Base-by-base conservation (phyloP, 2,113 vertebrate genomes). In the Australoheros scitulus region DNA sequence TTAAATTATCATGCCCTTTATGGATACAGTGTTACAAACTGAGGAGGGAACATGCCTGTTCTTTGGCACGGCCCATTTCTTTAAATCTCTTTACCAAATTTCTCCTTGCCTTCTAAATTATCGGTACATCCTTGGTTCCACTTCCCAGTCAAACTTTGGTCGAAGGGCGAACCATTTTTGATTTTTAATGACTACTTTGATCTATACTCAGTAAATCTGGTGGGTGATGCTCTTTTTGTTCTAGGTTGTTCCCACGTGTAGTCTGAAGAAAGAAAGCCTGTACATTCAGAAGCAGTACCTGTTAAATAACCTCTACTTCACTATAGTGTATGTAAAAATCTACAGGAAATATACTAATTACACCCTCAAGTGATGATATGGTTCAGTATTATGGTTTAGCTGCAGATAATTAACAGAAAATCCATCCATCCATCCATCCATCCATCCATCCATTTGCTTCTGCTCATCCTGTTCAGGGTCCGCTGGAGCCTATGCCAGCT, bases 41-140 rank as follows among this genome's bases (percentile, higher is more conserved):
- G 17, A 72, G 2, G 3, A 20, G 1, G 29, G 57, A 2, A 13
- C 2, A 18, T 5, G 43, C 24, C 8, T 47, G 11, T 29, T 70
- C 1, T 70, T 11, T 11, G 41, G 41, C 24, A 20, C 4, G 43
- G 13, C 50, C 65, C 43, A 10, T n/a, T 56, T n/a, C 55, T 52
- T 0, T 52, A 38, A 22, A 80, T 55, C 41, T 18, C 29, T 64
- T 15, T 3, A 50, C n/a, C 15, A 43, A 14, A 50, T 22, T 2
- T 72, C 18, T 17, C 0, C 2, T n/a, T 0, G 0, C 11, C 24
- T 10, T 11, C 15, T 6, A 47, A 57, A 0, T 56, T 0, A 70
- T 1, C 41, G 7, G 7, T 7, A 50, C n/a, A 1, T 26, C 41
- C 34, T 36, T 1, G 0, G 32, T 43, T 20, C 68, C 60, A 29